These are phyloP conservation scores for Donacobius atricapilla DNA, from an alignment of 2,113 vertebrate genomes.

Conservation along the genomic window DNA sequence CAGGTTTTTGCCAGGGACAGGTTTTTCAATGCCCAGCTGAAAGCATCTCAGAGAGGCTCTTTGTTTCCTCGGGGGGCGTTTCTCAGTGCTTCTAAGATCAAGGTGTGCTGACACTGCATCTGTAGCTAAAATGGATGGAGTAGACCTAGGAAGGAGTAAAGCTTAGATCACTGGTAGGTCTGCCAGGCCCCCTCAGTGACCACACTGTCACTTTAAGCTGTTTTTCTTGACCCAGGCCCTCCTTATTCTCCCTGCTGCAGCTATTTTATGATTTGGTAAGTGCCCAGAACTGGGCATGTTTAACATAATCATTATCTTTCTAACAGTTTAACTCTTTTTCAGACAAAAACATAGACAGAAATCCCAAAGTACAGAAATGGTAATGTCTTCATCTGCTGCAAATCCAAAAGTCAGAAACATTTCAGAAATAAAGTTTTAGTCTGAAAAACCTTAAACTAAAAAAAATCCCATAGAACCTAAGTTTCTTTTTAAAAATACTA, in stretches of 20 bases:
- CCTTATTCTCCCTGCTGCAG: constrained; percentile 37
- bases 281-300: not conserved
- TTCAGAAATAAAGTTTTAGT: not conserved
- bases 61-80: not conserved
- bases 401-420: not conserved
- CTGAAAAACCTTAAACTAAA: constrained; percentile 36
- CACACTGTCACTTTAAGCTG: constrained; percentile 27
- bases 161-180: not conserved
- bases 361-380: not conserved
- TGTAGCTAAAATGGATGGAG: not conserved
- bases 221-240: constrained; percentile 16
- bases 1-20: not conserved
- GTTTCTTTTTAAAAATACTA: not conserved
- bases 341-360: constrained; percentile 9
- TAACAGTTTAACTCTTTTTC: constrained; percentile 50
- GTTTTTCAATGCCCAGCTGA: not conserved
- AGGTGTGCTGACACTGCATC: not conserved
- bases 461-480: not conserved
- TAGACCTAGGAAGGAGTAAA: not conserved
- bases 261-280: not conserved
- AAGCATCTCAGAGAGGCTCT: not conserved
- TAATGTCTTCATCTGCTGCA: not conserved
- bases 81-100: not conserved
- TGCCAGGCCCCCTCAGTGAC: not conserved
- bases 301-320: not conserved